Evolutionary conservation across 2,797 vertebrate genomes (phyloP).

Genomic region (Todus mexicanus): DNA sequence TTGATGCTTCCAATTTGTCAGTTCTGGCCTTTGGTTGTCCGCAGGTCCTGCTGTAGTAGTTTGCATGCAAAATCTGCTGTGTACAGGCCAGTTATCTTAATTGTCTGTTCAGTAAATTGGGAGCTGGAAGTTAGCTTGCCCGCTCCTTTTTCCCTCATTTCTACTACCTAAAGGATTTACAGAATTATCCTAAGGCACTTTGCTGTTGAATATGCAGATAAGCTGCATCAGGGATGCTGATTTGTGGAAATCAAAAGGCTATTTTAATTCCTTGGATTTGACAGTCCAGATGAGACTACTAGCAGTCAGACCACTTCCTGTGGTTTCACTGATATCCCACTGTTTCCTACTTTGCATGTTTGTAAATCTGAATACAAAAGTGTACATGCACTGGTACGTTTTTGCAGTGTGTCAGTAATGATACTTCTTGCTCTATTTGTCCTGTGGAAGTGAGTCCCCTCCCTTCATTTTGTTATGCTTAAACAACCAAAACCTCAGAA

Average conservation of each 20-base stretch:
- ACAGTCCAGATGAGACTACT: background rate
- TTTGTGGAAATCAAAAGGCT: constrained; percentile 6
- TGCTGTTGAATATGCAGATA: background rate
- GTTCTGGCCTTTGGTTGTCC: background rate
- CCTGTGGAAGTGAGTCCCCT: background rate
- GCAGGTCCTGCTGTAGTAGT: background rate
- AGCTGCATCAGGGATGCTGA: background rate
- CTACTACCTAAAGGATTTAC: constrained; percentile 11
- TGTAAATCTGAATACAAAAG: background rate
- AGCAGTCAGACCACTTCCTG: background rate
- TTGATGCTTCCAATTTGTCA: background rate
- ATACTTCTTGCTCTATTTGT: background rate
- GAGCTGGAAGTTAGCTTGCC: constrained; percentile 23
- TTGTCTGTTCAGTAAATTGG: constrained; percentile 12
- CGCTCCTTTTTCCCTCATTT: background rate
- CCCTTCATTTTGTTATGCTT: background rate
- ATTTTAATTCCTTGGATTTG: background rate
- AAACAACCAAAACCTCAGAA: background rate
- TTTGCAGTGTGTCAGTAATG: background rate
- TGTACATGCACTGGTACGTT: background rate
- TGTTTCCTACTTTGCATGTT: background rate
- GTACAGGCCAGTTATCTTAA: background rate
- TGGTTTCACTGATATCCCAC: fast-evolving
- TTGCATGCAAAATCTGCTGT: background rate
- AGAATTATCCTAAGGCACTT: constrained; percentile 22